Evolutionary conservation across 1,140 invertebrate genomes (phyloP).

Genomic region (Lanistes nyassanus): DNA sequence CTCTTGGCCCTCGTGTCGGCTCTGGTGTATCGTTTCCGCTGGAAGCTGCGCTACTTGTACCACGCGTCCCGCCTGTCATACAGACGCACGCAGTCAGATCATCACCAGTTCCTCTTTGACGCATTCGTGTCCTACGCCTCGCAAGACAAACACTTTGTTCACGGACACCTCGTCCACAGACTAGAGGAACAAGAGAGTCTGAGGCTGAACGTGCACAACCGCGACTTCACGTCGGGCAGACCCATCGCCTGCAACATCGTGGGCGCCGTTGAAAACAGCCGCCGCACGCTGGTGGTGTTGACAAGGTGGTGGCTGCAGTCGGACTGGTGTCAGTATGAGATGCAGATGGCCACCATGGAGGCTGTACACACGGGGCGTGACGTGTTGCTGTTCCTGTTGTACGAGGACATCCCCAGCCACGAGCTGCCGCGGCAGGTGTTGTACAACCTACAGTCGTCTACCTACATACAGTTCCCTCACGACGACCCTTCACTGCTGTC

Average conservation of each 20-base stretch:
- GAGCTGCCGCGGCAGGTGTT: slow-evolving; percentile 27
- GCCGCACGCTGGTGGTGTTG: slow-evolving; percentile 74
- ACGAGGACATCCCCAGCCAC: slow-evolving; percentile 30
- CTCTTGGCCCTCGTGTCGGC: slow-evolving; percentile 20
- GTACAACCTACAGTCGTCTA: slow-evolving; percentile 29
- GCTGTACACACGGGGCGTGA: slow-evolving; percentile 28
- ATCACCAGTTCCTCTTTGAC: slow-evolving; percentile 34
- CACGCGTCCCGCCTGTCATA: slow-evolving; percentile 26
- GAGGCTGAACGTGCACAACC: slow-evolving; percentile 39
- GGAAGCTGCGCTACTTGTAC: slow-evolving; percentile 35
- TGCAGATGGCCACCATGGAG: slow-evolving; percentile 63
- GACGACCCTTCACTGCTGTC: not conserved
- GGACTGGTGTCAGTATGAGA: slow-evolving; percentile 77
- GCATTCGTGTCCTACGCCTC: slow-evolving; percentile 44
- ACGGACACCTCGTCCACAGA: slow-evolving; percentile 21
- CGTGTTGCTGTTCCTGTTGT: slow-evolving; percentile 34
- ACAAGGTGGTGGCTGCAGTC: slow-evolving; percentile 74
- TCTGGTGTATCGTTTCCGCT: slow-evolving; percentile 27
- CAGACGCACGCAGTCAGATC: not conserved
- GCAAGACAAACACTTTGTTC: slow-evolving; percentile 36
- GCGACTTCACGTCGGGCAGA: slow-evolving; percentile 44
- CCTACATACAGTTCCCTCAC: slow-evolving; percentile 31
- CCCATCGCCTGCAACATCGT: slow-evolving; percentile 70
- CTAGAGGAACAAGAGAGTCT: slow-evolving; percentile 32
- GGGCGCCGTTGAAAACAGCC: slow-evolving; percentile 72